Base-by-base conservation (phyloP, 2,888 invertebrate genomes). In the Dilophus febrilis region DNA sequence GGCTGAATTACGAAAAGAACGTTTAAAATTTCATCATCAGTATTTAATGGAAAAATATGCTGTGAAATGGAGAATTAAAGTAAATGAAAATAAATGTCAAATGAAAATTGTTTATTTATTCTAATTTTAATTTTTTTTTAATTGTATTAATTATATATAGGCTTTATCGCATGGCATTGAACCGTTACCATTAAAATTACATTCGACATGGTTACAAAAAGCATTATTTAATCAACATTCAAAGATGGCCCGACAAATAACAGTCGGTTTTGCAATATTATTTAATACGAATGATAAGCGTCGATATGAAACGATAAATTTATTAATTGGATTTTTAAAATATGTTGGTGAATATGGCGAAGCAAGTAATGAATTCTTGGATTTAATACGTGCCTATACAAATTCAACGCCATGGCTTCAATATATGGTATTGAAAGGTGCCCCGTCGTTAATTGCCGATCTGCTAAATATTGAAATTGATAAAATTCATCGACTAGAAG, bases 171-270 rank as follows among this genome's bases (percentile, higher is more conserved):
- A 46, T 49, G 61, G 40, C 40, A 55, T 35, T 35, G 60, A 40
- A 41, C 61, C 28, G 54, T 65, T 53, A 54, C 64, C 61, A 44
- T 61, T 74, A 18, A 66, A 71, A 43, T 57, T 74, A 39, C 67
- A 65, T 2, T 68, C 70, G 28, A 71, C 70, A 1, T 94, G 94
- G 94, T 66, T 94, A 43, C 81, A 86, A 48, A 81, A 83, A n/a
- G 82, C 92, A 7, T 70, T 94, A 51, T 94, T 94, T 61, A 90
- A 90, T 64, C 78, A 86, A 1, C 86, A 87, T 55, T 92, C 91
- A 0, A 72, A 87, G 38, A 73, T 87, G 45, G 87, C 90, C 0
- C 72, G 94, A 18, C 83, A 87, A 59, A 85, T 88, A 10, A 91
- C 91, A 51, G 82, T 81, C 54, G 79, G 92, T 64, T 72, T 92